These are phyloP conservation scores for Isurus oxyrinchus DNA, from an alignment of 2,113 vertebrate species.

Conservation along the genomic window DNA sequence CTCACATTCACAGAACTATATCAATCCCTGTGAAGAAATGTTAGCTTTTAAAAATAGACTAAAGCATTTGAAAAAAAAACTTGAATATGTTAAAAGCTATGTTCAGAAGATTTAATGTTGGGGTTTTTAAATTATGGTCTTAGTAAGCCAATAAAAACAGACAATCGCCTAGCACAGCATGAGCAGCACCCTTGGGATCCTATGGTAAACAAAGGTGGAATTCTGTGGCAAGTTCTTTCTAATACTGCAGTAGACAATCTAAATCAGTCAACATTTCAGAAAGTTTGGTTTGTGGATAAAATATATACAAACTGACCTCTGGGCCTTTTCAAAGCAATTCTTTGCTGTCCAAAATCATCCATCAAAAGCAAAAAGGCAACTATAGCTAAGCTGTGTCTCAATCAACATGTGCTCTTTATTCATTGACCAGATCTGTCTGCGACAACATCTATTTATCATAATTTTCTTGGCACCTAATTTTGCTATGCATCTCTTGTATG, in stretches of 20 bases:
- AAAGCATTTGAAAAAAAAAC: conserved; percentile 15
- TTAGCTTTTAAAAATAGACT: conserved; percentile 8
- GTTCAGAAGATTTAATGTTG: conserved; percentile 4
- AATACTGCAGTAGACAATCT: not conserved
- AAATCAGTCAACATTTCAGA: conserved; percentile 6
- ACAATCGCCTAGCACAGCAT: not conserved
- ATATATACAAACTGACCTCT: conserved; percentile 15
- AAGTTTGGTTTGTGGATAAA: conserved; percentile 15
- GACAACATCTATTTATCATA: conserved; percentile 22
- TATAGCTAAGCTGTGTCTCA: conserved; percentile 16
- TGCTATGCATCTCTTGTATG: conserved; percentile 9
- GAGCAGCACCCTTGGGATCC: not conserved
- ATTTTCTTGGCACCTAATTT: conserved; percentile 13
- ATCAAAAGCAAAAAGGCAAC: conserved; percentile 11
- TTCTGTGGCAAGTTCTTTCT: not conserved
- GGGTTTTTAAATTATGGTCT: conserved; percentile 12
- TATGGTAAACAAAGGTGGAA: not conserved
- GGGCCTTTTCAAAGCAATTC: not conserved
- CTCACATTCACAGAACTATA: not conserved
- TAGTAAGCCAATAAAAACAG: conserved; percentile 28
- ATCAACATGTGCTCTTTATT: conserved; percentile 32
- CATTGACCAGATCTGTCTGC: not conserved
- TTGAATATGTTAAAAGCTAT: not conserved
- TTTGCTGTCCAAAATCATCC: not conserved
- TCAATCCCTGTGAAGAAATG: conserved; percentile 28